These are phyloP conservation scores for Rhabdophis nuchalis DNA, from an alignment of 2,797 vertebrate genomes.

Conservation along the genomic window DNA sequence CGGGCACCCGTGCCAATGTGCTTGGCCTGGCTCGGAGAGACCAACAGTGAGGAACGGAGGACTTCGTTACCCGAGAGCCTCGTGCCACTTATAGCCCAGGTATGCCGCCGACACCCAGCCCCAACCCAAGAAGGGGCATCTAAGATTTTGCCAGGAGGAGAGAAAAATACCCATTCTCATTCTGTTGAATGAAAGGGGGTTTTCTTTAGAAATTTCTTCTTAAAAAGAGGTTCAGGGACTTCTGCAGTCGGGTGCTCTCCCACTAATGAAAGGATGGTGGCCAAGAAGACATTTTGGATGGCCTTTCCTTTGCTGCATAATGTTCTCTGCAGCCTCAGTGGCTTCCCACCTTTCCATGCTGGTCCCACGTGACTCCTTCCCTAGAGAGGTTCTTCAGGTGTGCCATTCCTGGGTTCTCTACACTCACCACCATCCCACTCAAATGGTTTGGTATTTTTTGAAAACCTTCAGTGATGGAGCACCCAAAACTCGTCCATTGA, in stretches of 20 bases:
- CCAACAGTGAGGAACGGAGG: background rate
- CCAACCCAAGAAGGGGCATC: too few relatives aligned
- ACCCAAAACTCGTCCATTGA: background rate
- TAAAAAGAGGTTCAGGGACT: background rate
- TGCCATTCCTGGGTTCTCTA: background rate
- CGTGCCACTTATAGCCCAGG: background rate
- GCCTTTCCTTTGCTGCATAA: background rate
- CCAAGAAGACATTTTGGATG: background rate
- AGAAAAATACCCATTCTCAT: background rate
- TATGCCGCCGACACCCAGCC: fast-evolving
- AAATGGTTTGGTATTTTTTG: background rate
- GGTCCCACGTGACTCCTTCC: background rate
- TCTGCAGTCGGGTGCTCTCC: background rate
- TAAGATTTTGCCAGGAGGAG: background rate
- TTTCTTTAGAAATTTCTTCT: background rate
- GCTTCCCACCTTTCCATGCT: background rate
- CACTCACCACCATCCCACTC: background rate
- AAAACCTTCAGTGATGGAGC: background rate
- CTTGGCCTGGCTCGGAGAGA: background rate
- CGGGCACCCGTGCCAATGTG: background rate
- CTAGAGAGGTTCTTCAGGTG: background rate
- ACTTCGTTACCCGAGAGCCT: background rate
- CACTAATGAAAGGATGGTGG: background rate
- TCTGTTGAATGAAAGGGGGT: background rate
- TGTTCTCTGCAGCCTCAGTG: background rate